Base-by-base conservation (phyloP, 2,113 vertebrate species). In the Menura novaehollandiae region DNA sequence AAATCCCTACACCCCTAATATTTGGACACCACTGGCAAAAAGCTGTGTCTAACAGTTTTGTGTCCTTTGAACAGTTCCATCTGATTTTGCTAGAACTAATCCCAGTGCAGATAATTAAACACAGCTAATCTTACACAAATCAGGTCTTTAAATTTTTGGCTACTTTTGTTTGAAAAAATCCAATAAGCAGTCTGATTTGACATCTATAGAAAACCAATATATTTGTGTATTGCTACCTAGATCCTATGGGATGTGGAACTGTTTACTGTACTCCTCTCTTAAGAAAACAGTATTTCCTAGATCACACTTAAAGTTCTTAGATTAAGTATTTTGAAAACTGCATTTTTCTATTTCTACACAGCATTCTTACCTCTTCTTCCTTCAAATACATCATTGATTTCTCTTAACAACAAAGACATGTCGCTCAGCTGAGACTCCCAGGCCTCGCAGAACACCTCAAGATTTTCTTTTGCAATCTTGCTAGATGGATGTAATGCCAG, bases 381-480 rank as follows among this genome's bases (percentile, higher is more conserved):
- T 97, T 99, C 99, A 90, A 99, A 99, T 62, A 99, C 98, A 59
- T 99, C 99, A 49, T 96, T 99, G 97, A 99, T 99, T 98, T 99
- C 99, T 91, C 98, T 98, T 58, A 99, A 97, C 81, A 99, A 97
- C 64, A 98, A 91, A 41, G 98, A 98, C 99, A 99, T 99, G 97
- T 99, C 99, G 26, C 98, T 98, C 83, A 99, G 98, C 95, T 99
- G 99, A 12, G 99, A 99, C 94, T 99, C 99, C 99, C 99, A 99
- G 72, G 99, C 99, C 98, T 99, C 99, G 20, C 99, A 99, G 97
- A 99, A 99, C 44, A 99, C 99, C 62, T 99, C 99, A 76, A 99
- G 98, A 97, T 99, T 99, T 98, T 99, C 99, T 97, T 99, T 99
- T 43, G 99, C 99, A 49, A 99, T 99, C 98, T 99, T 99, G 96